Percentiles rank a stretch among this genome's conserved stretches.
Evolutionary conservation across 2,113 vertebrate species (phyloP).

Genomic region (Lasiurus cinereus): DNA sequence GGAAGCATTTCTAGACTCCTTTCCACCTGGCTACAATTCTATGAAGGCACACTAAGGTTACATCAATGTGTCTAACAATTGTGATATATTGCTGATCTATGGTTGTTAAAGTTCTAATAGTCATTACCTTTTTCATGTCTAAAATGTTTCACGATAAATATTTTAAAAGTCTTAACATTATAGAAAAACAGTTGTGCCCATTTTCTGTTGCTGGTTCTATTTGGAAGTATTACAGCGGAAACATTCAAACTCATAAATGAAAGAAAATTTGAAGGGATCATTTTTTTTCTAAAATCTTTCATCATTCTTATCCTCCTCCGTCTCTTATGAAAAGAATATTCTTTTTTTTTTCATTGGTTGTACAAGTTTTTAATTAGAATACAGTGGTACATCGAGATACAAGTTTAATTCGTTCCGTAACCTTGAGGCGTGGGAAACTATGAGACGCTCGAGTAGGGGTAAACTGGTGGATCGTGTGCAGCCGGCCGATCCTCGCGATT

Average conservation of each 20-base stretch:
- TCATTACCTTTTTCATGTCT: neutral
- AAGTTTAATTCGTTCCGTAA: too few relatives aligned
- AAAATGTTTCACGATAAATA: constrained; percentile 38
- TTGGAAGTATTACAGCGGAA: constrained; percentile 18
- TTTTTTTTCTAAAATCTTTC: constrained; percentile 25
- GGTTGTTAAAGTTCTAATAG: neutral
- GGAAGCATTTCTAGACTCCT: neutral
- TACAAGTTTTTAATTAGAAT: constrained; percentile 23
- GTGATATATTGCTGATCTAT: neutral
- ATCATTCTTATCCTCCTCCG: neutral
- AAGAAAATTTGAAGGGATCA: neutral
- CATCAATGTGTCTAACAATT: neutral
- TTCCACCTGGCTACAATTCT: neutral
- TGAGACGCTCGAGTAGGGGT: too few relatives aligned
- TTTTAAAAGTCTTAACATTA: constrained; percentile 36
- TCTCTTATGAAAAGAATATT: constrained; percentile 1
- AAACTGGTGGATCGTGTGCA: too few relatives aligned
- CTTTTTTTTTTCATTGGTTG: neutral
- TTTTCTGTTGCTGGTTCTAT: constrained; percentile 36
- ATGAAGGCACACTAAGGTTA: neutral
- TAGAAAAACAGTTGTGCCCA: neutral
- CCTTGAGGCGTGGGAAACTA: too few relatives aligned
- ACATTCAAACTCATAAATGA: constrained; percentile 11
- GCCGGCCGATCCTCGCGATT: too few relatives aligned
- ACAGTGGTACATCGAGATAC: too few relatives aligned